Conservation (phyloP, 2,888 invertebrate species). For the Cephalotes varians region DNA sequence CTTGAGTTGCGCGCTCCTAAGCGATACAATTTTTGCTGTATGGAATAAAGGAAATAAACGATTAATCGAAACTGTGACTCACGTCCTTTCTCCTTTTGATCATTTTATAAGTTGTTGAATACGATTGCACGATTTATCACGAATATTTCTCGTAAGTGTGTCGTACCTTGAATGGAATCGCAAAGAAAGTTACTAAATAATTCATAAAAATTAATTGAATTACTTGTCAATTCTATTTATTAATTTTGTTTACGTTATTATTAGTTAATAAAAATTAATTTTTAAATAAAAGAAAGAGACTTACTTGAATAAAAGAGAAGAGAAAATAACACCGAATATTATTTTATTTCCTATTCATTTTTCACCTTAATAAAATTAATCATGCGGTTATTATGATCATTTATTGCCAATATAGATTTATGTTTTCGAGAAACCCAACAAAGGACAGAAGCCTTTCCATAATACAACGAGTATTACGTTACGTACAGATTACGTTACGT, state of each 20-base stretch:
- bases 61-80: background rate
- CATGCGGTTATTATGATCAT: background rate
- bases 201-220: background rate
- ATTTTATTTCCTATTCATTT: background rate
- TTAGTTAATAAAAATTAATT: background rate
- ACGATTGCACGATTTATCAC: background rate
- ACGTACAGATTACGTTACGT: constrained; percentile 60
- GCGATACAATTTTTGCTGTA: constrained; percentile 78
- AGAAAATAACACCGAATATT: background rate
- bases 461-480: constrained; percentile 64
- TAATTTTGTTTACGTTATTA: background rate
- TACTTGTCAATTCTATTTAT: background rate
- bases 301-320: background rate
- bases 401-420: constrained; percentile 51
- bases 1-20: constrained; percentile 91
- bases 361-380: background rate
- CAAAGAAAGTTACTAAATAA: background rate
- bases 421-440: constrained; percentile 63
- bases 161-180: background rate
- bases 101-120: background rate
- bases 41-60: constrained; percentile 67
- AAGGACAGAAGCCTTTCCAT: constrained; percentile 68
- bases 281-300: background rate
- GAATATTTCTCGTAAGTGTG: background rate
- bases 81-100: background rate